Percentiles rank a stretch among this genome's conserved stretches.
These are phyloP conservation scores for Zaprionus nigranus DNA, from an alignment of 1,140 invertebrate genomes.

Conservation along the genomic window DNA sequence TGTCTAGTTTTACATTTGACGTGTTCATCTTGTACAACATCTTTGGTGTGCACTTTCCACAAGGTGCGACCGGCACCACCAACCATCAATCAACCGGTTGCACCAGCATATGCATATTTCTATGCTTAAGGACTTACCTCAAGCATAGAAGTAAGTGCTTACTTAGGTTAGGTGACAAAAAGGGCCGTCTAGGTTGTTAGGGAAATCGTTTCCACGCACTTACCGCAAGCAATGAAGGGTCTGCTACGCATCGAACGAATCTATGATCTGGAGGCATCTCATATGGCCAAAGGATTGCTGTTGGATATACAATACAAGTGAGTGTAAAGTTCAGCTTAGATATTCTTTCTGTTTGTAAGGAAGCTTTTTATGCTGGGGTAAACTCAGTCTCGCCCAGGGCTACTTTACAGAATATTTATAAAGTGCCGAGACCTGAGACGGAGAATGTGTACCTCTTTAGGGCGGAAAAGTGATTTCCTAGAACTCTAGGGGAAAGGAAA, in stretches of 20 bases:
- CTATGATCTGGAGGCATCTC: conserved; percentile 50
- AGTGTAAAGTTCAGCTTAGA: neutral
- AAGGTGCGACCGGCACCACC: too few species aligned
- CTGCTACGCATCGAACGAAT: conserved; percentile 48
- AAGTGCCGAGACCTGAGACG: too few species aligned
- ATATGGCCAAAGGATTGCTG: conserved; percentile 48
- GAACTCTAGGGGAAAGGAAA: too few species aligned
- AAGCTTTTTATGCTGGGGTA: too few species aligned
- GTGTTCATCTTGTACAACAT: neutral
- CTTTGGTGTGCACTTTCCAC: too few species aligned
- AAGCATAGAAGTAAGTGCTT: too few species aligned
- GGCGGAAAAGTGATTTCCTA: too few species aligned
- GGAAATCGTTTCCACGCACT: conserved; percentile 9
- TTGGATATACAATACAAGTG: conserved; percentile 43
- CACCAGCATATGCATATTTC: too few species aligned
- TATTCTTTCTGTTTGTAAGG: neutral
- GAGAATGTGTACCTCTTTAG: too few species aligned
- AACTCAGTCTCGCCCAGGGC: too few species aligned
- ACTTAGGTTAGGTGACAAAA: neutral
- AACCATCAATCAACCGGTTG: neutral
- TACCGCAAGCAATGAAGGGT: conserved; percentile 31
- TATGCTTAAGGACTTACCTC: neutral
- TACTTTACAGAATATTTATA: too few species aligned
- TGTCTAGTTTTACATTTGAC: too few species aligned
- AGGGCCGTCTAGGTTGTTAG: neutral